Percentiles rank a stretch among this genome's conserved stretches.
Evolutionary conservation across 2,888 invertebrate species (phyloP).

Genomic region (Pegoplata infirma): DNA sequence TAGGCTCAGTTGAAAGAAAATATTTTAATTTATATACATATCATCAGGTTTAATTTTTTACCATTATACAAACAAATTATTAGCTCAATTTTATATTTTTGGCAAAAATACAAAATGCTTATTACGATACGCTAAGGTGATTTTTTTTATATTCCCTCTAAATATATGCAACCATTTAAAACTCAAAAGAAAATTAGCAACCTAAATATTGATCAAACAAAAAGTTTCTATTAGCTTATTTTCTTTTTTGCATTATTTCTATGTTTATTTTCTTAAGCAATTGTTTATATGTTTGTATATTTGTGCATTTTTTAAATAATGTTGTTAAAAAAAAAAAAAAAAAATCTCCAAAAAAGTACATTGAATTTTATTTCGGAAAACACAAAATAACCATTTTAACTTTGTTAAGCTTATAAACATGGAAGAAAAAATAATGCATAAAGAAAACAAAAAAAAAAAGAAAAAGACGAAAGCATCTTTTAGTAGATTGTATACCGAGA

Average conservation of each 20-base stretch:
- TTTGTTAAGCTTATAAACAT: slow-evolving; percentile 21
- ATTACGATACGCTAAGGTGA: too few relatives aligned
- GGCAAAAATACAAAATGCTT: too few relatives aligned
- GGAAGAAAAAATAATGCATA: slow-evolving; percentile 20
- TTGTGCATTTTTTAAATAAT: slow-evolving; percentile 11
- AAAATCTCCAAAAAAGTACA: slow-evolving; percentile 6
- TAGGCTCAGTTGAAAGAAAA: too few relatives aligned
- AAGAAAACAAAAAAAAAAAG: slow-evolving; percentile 8
- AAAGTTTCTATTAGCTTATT: neutral
- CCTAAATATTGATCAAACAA: neutral
- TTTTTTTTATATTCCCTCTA: too few relatives aligned
- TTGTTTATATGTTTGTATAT: neutral
- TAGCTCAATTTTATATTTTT: too few relatives aligned
- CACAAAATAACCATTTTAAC: slow-evolving; percentile 13
- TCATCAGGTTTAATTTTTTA: too few relatives aligned
- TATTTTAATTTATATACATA: too few relatives aligned
- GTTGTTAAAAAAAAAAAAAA: too few relatives aligned
- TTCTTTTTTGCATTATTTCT: neutral
- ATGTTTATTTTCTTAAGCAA: neutral
- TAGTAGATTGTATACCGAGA: slow-evolving; percentile 31
- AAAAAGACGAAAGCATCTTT: slow-evolving; percentile 32
- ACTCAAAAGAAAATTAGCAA: neutral
- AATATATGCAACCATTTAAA: too few relatives aligned
- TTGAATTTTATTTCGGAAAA: slow-evolving; percentile 6
- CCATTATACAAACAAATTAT: too few relatives aligned